Evolutionary conservation across 2,888 invertebrate species (phyloP), one percentile per base, ranked within the genome.

Genomic region (Tachina lurida): DNA sequence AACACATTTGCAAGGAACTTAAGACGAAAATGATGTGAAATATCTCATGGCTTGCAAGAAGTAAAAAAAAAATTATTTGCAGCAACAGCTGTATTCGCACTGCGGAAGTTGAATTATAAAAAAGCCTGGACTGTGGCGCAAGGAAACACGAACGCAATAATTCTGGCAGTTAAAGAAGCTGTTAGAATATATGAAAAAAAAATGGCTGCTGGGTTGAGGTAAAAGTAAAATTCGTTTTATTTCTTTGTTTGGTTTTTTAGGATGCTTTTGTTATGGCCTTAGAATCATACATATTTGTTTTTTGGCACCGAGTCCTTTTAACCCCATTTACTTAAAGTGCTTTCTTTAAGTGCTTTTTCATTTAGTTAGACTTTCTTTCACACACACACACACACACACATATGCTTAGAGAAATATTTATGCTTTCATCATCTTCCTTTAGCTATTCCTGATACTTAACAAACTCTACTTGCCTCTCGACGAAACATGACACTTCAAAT

Each of bases 281-380:
- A 70, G n/a, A 62, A 41, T 47, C 17, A 65, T 80, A 56, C 12
- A 31, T 31, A 31, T 31, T 3, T 31, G 0, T 31, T 75, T 79
- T 78, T 86, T 83, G 71, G 79, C 83, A 76, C 10, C 43, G 31
- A 83, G 79, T 86, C 79, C 83, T 86, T 83, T 86, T 83, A 83
- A 83, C 86, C 86, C 79, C 73, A 80, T 86, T 86, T 86, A 80
- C 79, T 86, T 86, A 83, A 86, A 86, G 83, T 86, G 86, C 79
- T 86, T 86, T 83, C 76, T 86, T 86, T 83, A 86, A 86, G 86
- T 84, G 80, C 86, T 78, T 86, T 86, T 84, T 84, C 81, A 81
- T 84, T 86, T 67, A 81, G 81, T 86, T 84, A 71, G 68, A 22
- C 49, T 62, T 75, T 63, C 63, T 63, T 60, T 62, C 31, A 45